Percentiles rank a stretch among this genome's conserved stretches.
phyloP scores from a whole-genome alignment of 2,888 invertebrate genomes.

The Pheosia gnoma region DNA sequence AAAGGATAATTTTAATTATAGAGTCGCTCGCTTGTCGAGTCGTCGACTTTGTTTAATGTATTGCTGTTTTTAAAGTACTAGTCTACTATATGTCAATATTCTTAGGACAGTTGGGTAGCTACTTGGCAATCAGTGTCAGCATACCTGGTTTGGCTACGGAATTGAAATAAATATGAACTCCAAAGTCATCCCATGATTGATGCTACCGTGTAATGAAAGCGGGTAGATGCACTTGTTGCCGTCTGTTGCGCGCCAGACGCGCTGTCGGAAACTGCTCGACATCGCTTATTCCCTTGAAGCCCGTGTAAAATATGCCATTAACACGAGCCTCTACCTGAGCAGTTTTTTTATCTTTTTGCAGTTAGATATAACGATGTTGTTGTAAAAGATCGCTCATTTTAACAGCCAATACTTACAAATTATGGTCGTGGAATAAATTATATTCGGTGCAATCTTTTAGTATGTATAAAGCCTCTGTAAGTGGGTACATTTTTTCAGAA shows the following conservation, averaged over 20 bases:
- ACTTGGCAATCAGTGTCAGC: no score
- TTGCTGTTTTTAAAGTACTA: no score
- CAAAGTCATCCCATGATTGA: conserved; percentile 1
- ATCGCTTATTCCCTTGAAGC: background rate
- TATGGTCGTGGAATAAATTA: no score
- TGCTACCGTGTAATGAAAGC: conserved; percentile 20
- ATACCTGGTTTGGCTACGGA: no score
- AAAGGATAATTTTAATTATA: conserved; percentile 6
- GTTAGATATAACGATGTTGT: background rate
- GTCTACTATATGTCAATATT: no score
- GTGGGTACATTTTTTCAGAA: no score
- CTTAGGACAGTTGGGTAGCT: no score
- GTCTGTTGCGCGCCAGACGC: conserved; percentile 6
- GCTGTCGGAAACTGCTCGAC: conserved; percentile 5
- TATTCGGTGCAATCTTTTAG: no score
- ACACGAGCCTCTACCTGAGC: conserved; percentile 11
- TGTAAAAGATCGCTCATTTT: no score
- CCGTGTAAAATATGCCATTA: conserved; percentile 15
- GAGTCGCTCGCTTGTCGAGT: background rate
- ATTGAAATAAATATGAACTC: no score
- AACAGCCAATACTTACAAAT: no score
- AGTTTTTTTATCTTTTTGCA: background rate
- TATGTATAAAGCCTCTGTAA: no score
- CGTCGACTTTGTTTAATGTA: background rate
- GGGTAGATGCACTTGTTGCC: conserved; percentile 47